Evolutionary conservation across 2,113 vertebrate genomes (phyloP).

Genomic region (Triplophysa rosa): DNA sequence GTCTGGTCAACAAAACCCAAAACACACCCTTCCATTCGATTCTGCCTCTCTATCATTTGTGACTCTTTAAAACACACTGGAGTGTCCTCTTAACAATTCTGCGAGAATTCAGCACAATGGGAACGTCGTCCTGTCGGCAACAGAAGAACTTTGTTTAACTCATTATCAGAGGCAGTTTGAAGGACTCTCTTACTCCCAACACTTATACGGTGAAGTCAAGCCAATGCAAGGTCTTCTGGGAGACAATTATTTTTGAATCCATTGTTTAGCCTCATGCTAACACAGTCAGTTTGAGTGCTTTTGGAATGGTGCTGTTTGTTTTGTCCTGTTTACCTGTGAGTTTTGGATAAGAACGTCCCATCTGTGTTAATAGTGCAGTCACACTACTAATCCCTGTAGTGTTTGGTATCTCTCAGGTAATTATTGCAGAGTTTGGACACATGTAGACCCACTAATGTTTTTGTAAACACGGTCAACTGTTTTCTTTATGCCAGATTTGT

Average conservation of each 20-base stretch:
- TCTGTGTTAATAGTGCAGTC: conserved; percentile 33
- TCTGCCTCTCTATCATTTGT: not conserved
- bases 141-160: conserved; percentile 17
- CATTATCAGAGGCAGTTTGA: conserved; percentile 42
- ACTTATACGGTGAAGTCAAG: conserved; percentile 40
- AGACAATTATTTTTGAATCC: conserved; percentile 61
- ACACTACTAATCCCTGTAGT: not conserved
- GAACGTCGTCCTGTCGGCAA: conserved; percentile 6
- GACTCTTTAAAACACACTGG: conserved; percentile 26
- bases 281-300: conserved; percentile 52
- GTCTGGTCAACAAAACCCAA: not conserved
- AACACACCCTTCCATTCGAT: not conserved
- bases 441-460: not conserved
- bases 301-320: conserved; percentile 51
- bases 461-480: not conserved
- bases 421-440: not conserved
- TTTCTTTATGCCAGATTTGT: not conserved
- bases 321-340: conserved; percentile 47
- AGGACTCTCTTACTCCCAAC: conserved; percentile 36
- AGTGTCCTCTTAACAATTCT: conserved; percentile 14
- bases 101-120: conserved; percentile 17
- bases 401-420: conserved; percentile 18
- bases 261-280: conserved; percentile 53
- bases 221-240: conserved; percentile 57
- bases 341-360: conserved; percentile 46